phyloP scores from a whole-genome alignment of 1,140 invertebrate genomes.

The Aplysia californica region DNA sequence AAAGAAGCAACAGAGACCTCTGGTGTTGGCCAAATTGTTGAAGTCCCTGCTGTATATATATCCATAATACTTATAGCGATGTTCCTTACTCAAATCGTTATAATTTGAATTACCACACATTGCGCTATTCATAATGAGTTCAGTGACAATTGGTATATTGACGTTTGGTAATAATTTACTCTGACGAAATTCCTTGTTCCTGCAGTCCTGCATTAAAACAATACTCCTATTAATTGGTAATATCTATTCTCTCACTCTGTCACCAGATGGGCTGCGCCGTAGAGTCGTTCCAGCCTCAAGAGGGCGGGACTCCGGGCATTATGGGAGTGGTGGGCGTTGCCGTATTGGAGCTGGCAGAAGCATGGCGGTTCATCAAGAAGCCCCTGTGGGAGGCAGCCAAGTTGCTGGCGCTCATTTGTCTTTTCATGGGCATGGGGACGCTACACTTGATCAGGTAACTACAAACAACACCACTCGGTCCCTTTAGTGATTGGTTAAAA shows the following conservation, averaged over 20 bases:
- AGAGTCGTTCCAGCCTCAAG: conserved; percentile 46
- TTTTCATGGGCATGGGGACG: conserved; percentile 46
- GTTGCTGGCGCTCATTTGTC: conserved; percentile 31
- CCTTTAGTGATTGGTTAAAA: too few relatives aligned
- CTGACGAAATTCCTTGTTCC: neutral
- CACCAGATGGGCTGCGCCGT: conserved; percentile 1
- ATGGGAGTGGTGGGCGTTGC: conserved; percentile 50
- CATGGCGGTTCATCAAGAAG: conserved; percentile 47
- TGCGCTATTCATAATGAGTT: too few relatives aligned
- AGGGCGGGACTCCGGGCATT: conserved; percentile 48
- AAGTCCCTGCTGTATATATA: too few relatives aligned
- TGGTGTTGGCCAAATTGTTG: too few relatives aligned
- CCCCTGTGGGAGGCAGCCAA: conserved; percentile 49
- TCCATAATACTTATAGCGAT: too few relatives aligned
- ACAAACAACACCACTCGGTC: too few relatives aligned
- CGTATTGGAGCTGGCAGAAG: conserved; percentile 54
- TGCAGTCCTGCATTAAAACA: neutral
- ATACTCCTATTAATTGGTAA: neutral
- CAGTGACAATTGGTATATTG: neutral
- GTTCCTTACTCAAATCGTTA: neutral
- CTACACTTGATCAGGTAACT: conserved; percentile 55
- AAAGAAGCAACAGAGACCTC: too few relatives aligned
- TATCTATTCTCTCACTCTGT: neutral
- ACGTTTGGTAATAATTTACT: neutral
- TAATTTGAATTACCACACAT: neutral